phyloP scores from a whole-genome alignment of 2,797 vertebrate species.

The Cottoperca gobio region DNA sequence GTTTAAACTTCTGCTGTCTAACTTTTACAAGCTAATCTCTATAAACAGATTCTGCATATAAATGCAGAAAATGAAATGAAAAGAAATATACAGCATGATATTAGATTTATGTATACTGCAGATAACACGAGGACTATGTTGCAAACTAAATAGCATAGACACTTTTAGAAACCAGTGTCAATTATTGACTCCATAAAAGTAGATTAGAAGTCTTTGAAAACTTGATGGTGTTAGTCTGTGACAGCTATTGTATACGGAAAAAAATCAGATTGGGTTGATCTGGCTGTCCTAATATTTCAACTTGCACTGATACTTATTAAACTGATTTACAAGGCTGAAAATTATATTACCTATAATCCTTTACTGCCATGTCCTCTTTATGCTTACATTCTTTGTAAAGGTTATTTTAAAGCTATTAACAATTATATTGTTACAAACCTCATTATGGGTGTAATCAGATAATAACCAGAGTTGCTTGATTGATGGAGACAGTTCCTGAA shows the following conservation, averaged over 20 bases:
- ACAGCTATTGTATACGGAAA: background rate
- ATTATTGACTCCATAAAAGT: background rate
- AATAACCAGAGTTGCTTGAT: background rate
- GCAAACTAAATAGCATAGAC: background rate
- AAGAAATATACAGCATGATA: background rate
- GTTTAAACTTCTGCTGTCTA: background rate
- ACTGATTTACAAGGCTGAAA: background rate
- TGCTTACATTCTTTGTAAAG: background rate
- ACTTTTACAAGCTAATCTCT: no score
- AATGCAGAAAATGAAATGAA: background rate
- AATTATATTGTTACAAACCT: background rate
- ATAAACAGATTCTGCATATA: no score
- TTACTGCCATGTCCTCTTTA: background rate
- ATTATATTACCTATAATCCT: background rate
- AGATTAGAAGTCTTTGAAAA: background rate
- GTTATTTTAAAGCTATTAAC: background rate
- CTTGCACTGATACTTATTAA: slow-evolving; percentile 1
- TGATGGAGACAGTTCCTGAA: background rate
- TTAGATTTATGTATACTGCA: background rate
- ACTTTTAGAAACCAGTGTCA: background rate
- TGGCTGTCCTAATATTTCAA: background rate
- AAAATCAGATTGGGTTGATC: background rate
- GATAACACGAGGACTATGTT: background rate
- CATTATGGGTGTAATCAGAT: background rate
- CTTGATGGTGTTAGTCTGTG: background rate